Evolutionary conservation across 1,140 invertebrate species (phyloP).

Genomic region (Ganaspis sp.): DNA sequence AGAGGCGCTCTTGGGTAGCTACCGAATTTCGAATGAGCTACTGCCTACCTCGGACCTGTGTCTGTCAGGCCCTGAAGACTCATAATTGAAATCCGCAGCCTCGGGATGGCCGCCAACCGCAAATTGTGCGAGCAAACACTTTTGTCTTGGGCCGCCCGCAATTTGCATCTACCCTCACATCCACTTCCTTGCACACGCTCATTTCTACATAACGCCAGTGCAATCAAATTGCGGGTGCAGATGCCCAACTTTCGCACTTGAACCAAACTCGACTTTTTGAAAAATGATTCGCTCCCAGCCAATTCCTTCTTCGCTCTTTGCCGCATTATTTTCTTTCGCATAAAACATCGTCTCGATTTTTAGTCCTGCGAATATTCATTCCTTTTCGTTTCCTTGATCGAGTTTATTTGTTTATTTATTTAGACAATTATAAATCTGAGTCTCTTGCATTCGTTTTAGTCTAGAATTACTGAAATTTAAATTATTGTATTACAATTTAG

Average conservation of each 20-base stretch:
- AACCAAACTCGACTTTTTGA: conserved; percentile 8
- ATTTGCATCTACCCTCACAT: conserved; percentile 65
- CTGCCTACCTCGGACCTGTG: conserved; percentile 56
- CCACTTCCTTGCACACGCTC: conserved; percentile 36
- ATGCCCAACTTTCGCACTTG: conserved; percentile 18
- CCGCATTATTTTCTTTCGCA: no score
- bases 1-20: conserved; percentile 68
- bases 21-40: conserved; percentile 77
- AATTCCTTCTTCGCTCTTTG: no score
- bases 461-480: no score
- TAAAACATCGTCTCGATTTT: no score
- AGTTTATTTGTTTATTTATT: no score
- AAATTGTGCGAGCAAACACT: conserved; percentile 74
- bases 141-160: conserved; percentile 69
- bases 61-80: conserved; percentile 66
- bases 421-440: no score
- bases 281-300: not conserved
- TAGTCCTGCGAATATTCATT: no score
- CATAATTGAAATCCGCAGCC: conserved; percentile 75
- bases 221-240: conserved; percentile 11
- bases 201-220: conserved; percentile 30
- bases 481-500: no score
- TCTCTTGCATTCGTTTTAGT: no score
- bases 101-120: conserved; percentile 67
- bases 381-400: no score